These are phyloP conservation scores for Abrostola tripartita DNA, from an alignment of 2,888 invertebrate species.

Conservation along the genomic window DNA sequence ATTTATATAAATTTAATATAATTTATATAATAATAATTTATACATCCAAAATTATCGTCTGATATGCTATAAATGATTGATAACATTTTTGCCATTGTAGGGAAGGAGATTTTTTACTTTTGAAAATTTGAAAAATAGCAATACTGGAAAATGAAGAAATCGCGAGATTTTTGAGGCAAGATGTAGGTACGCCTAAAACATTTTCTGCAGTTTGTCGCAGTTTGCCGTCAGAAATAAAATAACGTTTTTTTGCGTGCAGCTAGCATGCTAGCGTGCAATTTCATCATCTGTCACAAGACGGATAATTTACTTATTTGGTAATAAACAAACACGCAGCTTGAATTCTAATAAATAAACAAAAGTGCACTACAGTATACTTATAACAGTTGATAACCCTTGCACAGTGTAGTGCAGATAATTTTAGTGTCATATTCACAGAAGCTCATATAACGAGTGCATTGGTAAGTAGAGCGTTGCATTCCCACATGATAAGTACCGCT, in stretches of 20 bases:
- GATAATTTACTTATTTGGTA: slow-evolving; percentile 23
- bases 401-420: slow-evolving; percentile 39
- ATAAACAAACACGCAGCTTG: slow-evolving; percentile 18
- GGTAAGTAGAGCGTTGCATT: slow-evolving; percentile 83
- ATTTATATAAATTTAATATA: too few species aligned
- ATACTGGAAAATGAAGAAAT: too few species aligned
- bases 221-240: slow-evolving; percentile 5
- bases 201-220: not conserved
- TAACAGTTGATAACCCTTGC: too few species aligned
- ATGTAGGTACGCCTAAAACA: too few species aligned
- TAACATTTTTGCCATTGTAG: too few species aligned
- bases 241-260: not conserved
- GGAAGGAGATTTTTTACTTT: too few species aligned
- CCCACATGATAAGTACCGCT: slow-evolving; percentile 78
- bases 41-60: too few species aligned
- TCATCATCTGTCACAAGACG: slow-evolving; percentile 18
- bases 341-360: slow-evolving; percentile 1
- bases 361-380: slow-evolving; percentile 20
- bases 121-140: too few species aligned
- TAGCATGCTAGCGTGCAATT: slow-evolving; percentile 17
- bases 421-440: slow-evolving; percentile 52
- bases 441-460: slow-evolving; percentile 70
- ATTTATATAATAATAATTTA: too few species aligned
- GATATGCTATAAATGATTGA: too few species aligned
- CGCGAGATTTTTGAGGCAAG: too few species aligned